Evolutionary conservation across 1,140 invertebrate species (phyloP).

Genomic region (Bactericera cockerelli): DNA sequence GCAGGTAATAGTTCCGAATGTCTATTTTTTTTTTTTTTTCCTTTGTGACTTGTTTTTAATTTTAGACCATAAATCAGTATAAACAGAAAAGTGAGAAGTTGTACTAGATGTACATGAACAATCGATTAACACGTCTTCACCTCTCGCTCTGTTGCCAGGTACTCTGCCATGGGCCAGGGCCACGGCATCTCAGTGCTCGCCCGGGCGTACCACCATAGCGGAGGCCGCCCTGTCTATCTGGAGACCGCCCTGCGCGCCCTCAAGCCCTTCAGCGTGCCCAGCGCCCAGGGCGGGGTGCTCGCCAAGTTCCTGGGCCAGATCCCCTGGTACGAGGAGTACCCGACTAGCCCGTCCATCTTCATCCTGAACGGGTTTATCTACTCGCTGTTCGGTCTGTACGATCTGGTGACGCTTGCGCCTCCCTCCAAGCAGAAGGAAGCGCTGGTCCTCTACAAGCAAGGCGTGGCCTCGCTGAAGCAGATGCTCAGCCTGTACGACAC

Average conservation of each 20-base stretch:
- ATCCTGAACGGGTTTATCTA: slow-evolving; percentile 99
- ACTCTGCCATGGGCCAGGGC: slow-evolving; percentile 95
- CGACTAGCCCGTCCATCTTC: slow-evolving; percentile 84
- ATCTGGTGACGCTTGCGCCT: slow-evolving; percentile 57
- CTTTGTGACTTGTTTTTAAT: too few relatives aligned
- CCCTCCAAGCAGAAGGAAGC: slow-evolving; percentile 42
- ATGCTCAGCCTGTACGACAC: slow-evolving; percentile 88
- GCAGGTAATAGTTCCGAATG: too few relatives aligned
- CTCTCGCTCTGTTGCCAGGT: slow-evolving; percentile 41
- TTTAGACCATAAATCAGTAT: too few relatives aligned
- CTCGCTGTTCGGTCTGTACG: slow-evolving; percentile 88
- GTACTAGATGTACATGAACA: too few relatives aligned
- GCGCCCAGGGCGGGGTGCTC: slow-evolving; percentile 59
- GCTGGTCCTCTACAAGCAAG: slow-evolving; percentile 61
- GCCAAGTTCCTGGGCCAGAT: slow-evolving; percentile 62
- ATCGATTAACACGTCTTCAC: too few relatives aligned
- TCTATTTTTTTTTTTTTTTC: too few relatives aligned
- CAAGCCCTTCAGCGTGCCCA: slow-evolving; percentile 58
- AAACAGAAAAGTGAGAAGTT: too few relatives aligned
- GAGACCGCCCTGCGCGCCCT: slow-evolving; percentile 63
- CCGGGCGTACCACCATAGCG: slow-evolving; percentile 70
- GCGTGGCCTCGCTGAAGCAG: slow-evolving; percentile 74
- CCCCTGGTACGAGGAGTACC: slow-evolving; percentile 95
- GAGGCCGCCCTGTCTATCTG: slow-evolving; percentile 57
- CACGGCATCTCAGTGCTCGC: slow-evolving; percentile 87